Base-by-base conservation (phyloP, 2,113 vertebrate genomes). In the Pithys albifrons region DNA sequence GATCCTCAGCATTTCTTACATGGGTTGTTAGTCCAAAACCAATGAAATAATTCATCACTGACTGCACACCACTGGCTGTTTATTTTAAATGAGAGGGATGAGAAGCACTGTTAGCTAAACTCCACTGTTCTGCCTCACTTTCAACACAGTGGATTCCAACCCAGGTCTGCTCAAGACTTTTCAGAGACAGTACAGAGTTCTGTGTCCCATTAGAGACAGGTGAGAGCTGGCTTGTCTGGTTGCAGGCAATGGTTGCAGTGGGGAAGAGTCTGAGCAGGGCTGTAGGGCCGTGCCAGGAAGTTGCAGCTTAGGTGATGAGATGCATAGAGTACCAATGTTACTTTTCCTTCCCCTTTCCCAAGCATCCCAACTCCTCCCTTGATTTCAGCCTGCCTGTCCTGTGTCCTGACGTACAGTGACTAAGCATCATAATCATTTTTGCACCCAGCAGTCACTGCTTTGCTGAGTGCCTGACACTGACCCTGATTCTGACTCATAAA, bases 11-110 rank as follows among this genome's bases (percentile, higher is more conserved):
- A 52, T 7, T 71, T 71, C 43, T 89, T 82, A 70, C 75, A 86
- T 0, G 0, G 27, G 24, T 57, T 13, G 1, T 57, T 77, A 88
- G 45, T 78, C 43, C 69, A 90, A 82, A 94, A 69, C 59, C 29
- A 80, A 88, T 52, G 81, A 94, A 95, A 92, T 71, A 90, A 90
- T 94, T 94, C 9, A 43, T 67, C 76, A 81, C 65, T 86, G 76
- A 74, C 64, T 84, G 43, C 46, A 77, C 23, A 64, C 43, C 43
- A 43, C 43, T 67, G 39, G 18, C 22, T 37, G 80, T 81, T 76
- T 66, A 31, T 80, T 85, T 92, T 77, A 88, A 93, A 77, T 88
- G 51, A 88, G 94, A 66, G 14, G 3, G 39, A 67, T 67, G 43
- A 88, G 33, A 92, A 86, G 27, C 0, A 0, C 22, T 3, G 0